A percentile compares a stretch with the other conserved stretches of the same genome.
Conservation (phyloP, 2,113 vertebrate genomes). For the Hyaena hyaena region DNA sequence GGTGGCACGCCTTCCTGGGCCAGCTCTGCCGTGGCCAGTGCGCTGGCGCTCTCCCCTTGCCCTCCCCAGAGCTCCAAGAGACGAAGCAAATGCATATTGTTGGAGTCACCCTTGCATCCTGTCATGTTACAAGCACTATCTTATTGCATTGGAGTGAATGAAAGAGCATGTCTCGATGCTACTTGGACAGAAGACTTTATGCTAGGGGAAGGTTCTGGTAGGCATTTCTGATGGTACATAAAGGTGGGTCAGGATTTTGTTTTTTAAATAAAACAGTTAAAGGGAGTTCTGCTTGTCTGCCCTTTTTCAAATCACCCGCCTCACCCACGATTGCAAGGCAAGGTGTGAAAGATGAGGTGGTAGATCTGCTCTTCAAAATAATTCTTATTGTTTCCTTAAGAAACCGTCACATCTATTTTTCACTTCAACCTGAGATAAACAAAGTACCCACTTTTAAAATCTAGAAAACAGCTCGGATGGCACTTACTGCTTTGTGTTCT, state of each 20-base stretch:
- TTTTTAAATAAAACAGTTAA: neutral
- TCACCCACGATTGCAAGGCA: neutral
- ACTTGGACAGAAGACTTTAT: neutral
- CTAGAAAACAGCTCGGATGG: neutral
- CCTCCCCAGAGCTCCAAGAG: neutral
- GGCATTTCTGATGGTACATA: neutral
- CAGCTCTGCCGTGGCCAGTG: neutral
- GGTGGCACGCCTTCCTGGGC: neutral
- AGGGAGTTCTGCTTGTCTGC: neutral
- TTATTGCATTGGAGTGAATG: neutral
- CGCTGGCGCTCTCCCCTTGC: fast-evolving
- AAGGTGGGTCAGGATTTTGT: neutral
- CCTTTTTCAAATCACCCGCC: neutral
- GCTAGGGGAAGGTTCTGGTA: neutral
- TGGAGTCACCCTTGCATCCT: neutral
- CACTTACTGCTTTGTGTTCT: slow-evolving; percentile 4
- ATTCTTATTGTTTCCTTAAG: neutral
- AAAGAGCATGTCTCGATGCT: neutral
- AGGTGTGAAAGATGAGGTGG: neutral
- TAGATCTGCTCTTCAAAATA: neutral
- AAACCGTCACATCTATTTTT: neutral
- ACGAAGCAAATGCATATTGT: neutral
- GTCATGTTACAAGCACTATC: fast-evolving
- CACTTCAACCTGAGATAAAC: neutral
- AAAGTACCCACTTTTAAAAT: neutral